phyloP scores from a whole-genome alignment of 2,113 vertebrate genomes.

The Andinoacara biseriatus region DNA sequence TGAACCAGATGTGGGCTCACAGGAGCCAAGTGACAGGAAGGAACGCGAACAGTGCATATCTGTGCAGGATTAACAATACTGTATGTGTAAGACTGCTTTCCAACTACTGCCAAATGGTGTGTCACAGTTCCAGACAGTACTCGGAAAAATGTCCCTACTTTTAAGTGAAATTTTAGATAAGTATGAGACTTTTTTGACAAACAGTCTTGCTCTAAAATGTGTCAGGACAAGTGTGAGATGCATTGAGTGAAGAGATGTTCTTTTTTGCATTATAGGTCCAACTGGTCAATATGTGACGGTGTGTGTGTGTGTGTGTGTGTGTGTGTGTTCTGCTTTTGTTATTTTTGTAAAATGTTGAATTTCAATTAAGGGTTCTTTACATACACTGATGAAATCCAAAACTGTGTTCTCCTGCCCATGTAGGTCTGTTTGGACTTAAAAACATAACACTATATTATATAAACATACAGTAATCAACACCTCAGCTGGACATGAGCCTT shows the following conservation, averaged over 20 bases:
- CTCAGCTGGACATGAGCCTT: conserved; percentile 54
- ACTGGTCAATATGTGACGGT: not conserved
- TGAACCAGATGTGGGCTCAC: conserved; percentile 56
- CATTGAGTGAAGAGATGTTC: not conserved
- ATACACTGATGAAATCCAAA: not conserved
- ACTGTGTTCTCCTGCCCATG: not conserved
- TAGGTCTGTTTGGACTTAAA: conserved; percentile 2
- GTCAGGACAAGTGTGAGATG: not conserved
- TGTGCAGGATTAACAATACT: conserved; percentile 32
- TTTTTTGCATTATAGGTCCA: not conserved
- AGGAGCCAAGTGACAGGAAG: conserved; percentile 50
- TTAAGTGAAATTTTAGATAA: not conserved
- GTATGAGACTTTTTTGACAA: not conserved
- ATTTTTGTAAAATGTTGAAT: not conserved
- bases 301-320: too few species aligned
- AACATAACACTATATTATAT: conserved; percentile 19
- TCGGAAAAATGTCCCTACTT: not conserved
- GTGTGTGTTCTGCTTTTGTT: not conserved
- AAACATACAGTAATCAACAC: conserved; percentile 58
- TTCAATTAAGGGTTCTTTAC: not conserved
- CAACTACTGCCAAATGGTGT: conserved; percentile 12
- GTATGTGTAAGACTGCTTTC: not conserved
- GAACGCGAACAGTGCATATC: conserved; percentile 47
- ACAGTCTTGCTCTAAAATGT: not conserved
- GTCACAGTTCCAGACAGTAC: not conserved